These are phyloP conservation scores for Sprattus sprattus DNA, from an alignment of 2,113 vertebrate species.

Conservation along the genomic window DNA sequence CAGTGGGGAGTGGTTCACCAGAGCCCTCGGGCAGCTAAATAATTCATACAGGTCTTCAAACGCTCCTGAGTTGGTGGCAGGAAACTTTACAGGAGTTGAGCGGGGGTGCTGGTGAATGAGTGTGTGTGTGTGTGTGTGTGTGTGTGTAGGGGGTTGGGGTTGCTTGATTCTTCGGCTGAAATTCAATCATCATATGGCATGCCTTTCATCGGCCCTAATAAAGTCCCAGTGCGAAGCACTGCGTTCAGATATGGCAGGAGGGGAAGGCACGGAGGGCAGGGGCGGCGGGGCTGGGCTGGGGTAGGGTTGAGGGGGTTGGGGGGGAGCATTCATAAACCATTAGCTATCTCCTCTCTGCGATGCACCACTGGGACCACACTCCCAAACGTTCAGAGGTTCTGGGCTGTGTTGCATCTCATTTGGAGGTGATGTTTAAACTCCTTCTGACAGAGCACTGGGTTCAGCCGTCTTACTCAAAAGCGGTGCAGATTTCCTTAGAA, in stretches of 20 bases:
- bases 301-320: slow-evolving; percentile 12
- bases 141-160: not conserved
- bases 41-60: slow-evolving; percentile 13
- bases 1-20: slow-evolving; percentile 29
- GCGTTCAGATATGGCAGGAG: not conserved
- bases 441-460: not conserved
- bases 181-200: slow-evolving; percentile 63
- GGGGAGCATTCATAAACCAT: slow-evolving; percentile 19
- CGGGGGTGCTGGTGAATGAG: not conserved
- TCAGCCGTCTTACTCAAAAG: not conserved
- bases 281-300: not conserved
- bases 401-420: slow-evolving; percentile 13
- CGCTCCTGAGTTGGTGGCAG: slow-evolving; percentile 23
- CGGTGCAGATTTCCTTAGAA: slow-evolving; percentile 23
- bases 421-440: not conserved
- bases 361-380: not conserved
- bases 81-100: slow-evolving; percentile 50
- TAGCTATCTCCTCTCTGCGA: not conserved
- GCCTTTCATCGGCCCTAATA: slow-evolving; percentile 51
- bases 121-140: slow-evolving; percentile 5
- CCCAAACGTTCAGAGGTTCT: not conserved
- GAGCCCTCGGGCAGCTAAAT: slow-evolving; percentile 46
- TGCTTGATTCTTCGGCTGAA: slow-evolving; percentile 34
- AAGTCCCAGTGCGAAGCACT: slow-evolving; percentile 28
- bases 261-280: not conserved